Evolutionary conservation across 2,113 vertebrate species (phyloP).

Genomic region (Albula glossodonta): DNA sequence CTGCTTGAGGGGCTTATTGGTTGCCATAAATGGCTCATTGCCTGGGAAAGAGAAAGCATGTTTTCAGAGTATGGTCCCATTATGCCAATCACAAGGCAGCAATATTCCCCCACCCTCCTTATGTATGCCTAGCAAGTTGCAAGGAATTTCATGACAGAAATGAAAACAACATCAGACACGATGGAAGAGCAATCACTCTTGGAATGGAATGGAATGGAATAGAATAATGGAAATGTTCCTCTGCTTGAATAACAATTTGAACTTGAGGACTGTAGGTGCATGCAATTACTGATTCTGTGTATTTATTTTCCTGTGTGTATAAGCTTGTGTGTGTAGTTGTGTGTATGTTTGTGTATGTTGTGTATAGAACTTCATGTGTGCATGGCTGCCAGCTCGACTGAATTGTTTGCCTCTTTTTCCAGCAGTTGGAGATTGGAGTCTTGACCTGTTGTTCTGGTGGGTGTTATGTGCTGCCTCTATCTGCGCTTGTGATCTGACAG

Average conservation of each 20-base stretch:
- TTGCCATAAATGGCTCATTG: neutral
- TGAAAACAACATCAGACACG: neutral
- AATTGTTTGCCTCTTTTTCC: neutral
- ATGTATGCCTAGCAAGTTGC: neutral
- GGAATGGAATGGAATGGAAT: neutral
- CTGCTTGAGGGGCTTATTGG: neutral
- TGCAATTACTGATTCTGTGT: neutral
- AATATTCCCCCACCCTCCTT: neutral
- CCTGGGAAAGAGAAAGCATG: neutral
- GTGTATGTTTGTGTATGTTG: neutral
- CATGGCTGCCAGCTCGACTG: neutral
- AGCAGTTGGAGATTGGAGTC: neutral
- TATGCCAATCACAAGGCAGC: neutral
- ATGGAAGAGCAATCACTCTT: neutral
- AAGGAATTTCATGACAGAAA: neutral
- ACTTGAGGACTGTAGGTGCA: neutral
- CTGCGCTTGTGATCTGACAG: neutral
- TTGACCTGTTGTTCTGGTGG: neutral
- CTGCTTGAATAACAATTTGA: constrained; percentile 1
- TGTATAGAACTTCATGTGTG: neutral
- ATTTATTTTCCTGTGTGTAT: neutral
- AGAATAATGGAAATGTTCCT: neutral
- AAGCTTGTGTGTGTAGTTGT: neutral
- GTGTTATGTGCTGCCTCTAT: neutral
- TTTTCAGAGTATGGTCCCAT: neutral